phyloP scores from a whole-genome alignment of 1,140 invertebrate genomes.

The Leptopilina clavipes region DNA sequence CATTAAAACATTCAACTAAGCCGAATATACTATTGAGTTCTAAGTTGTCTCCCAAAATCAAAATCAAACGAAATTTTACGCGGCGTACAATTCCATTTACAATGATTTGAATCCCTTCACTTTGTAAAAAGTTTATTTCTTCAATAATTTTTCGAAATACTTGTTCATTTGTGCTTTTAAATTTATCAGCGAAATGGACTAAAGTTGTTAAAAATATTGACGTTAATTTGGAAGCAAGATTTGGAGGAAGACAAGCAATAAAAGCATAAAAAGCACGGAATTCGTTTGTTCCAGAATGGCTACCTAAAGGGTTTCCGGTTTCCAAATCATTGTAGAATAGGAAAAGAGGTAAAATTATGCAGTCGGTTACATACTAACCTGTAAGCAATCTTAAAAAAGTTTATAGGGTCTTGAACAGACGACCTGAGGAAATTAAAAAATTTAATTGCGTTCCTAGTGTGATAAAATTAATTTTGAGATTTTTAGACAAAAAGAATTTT shows the following conservation, averaged over 20 bases:
- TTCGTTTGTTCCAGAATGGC: conserved; percentile 36
- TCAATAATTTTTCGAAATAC: conserved; percentile 37
- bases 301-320: conserved; percentile 35
- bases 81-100: neutral
- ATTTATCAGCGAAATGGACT: conserved; percentile 34
- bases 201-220: conserved; percentile 40
- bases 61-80: conserved; percentile 37
- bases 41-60: conserved; percentile 2
- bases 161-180: conserved; percentile 19
- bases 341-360: neutral
- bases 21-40: neutral
- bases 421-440: no score
- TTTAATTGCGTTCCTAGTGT: no score
- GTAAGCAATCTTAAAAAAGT: no score
- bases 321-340: no score
- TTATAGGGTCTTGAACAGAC: no score
- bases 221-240: conserved; percentile 33
- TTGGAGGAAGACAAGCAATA: conserved; percentile 38
- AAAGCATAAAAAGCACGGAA: conserved; percentile 35
- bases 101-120: conserved; percentile 31
- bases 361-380: neutral
- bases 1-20: conserved; percentile 42
- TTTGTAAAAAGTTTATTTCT: conserved; percentile 36
- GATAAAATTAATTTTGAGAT: no score
- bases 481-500: no score